Base-by-base conservation (phyloP, 2,797 vertebrate genomes). In the Acrocephalus scirpaceus region DNA sequence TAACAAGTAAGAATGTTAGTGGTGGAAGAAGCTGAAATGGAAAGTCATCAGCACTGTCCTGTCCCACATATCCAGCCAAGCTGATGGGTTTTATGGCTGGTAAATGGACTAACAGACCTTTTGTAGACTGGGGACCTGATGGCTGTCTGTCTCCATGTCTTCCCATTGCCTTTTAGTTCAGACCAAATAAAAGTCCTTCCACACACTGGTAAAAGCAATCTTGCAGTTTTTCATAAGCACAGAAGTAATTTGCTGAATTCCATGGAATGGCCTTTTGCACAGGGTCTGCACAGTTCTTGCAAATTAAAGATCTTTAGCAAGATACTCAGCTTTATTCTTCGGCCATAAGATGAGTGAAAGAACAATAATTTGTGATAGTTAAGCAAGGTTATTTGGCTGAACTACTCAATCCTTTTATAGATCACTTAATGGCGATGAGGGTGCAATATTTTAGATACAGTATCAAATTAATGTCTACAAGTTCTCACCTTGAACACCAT, bases 401-500 rank as follows among this genome's bases (percentile, higher is more conserved):
- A 90, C 54, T 61, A 61, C 69, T 93, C 36, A 80, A 40, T 72
- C n/a, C 54, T 83, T 83, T 92, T 92, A 86, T 77, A 91, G 89
- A 85, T 86, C 8, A 1, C 13, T 91, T 92, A 94, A 84, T 78
- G 66, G 66, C 0, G 0, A 86, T 57, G 23, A 93, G 85, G 73
- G 87, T 65, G 67, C 79, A 75, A 91, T 96, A 96, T 92, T 96
- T 93, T 88, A 96, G 81, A 72, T 81, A 83, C 22, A 51, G 23
- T 87, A 93, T 90, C 86, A 88, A 93, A 94, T 91, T 94, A 86
- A 77, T 62, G 75, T 72, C 89, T 69, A 47, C 0, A 2, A 87
- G 72, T 93, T 83, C 93, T 96, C 90, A 96, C 92, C 84, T 94
- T 93, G 85, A 97, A 72, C 81, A 91, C 69, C 44, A 75, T 93